A percentile compares a stretch with the other conserved stretches of the same genome.
Evolutionary conservation across 2,888 invertebrate genomes (phyloP).

Genomic region (Sphecodes monilicornis): DNA sequence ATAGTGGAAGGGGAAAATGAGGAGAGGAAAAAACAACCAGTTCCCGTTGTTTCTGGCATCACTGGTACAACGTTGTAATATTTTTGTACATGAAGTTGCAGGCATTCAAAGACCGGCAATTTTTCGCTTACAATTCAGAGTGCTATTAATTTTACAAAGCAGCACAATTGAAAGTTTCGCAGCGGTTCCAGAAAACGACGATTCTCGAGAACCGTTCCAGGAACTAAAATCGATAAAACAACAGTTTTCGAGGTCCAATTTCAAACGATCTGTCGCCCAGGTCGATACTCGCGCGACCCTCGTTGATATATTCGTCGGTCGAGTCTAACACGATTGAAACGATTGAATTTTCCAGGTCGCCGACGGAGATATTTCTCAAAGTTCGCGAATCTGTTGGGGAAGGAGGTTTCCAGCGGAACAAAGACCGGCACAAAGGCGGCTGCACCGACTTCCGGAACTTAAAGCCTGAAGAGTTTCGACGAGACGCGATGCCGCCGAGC

Average conservation of each 20-base stretch:
- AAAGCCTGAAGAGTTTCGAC: slow-evolving; percentile 43
- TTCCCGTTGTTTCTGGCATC: too few relatives aligned
- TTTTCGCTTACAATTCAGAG: neutral
- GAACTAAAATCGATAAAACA: neutral
- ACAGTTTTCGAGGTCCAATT: neutral
- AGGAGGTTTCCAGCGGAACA: slow-evolving; percentile 39
- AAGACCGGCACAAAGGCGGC: slow-evolving; percentile 48
- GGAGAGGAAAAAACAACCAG: too few relatives aligned
- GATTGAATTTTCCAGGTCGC: slow-evolving; percentile 68
- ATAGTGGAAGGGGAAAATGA: too few relatives aligned
- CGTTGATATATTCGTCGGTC: slow-evolving; percentile 20
- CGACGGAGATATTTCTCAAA: slow-evolving; percentile 58
- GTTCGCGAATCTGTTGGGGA: slow-evolving; percentile 49
- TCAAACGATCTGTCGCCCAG: neutral
- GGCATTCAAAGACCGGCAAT: neutral
- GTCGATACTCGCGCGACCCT: neutral
- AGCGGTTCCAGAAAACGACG: too few relatives aligned
- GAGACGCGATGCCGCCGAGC: slow-evolving; percentile 11
- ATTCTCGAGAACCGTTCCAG: neutral
- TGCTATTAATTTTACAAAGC: too few relatives aligned
- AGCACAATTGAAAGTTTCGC: too few relatives aligned
- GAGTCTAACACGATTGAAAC: slow-evolving; percentile 61
- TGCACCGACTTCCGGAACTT: slow-evolving; percentile 35
- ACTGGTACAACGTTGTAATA: too few relatives aligned
- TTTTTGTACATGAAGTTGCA: neutral